Conservation (phyloP, 2,888 invertebrate species). For the Lochmaea capreae region DNA sequence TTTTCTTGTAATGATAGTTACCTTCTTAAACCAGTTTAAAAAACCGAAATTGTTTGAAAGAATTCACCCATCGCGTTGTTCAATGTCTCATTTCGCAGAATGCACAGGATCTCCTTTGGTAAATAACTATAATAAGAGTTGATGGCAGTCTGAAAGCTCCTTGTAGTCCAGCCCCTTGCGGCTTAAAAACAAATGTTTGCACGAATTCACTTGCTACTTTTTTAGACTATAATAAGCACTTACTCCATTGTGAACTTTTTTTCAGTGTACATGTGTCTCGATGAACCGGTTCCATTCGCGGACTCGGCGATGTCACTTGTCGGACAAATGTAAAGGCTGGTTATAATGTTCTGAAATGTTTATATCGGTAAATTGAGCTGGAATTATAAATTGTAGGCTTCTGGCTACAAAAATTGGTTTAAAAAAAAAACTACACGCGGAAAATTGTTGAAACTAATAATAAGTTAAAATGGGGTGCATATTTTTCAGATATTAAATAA, state of each 20-base stretch:
- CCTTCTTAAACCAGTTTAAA: constrained; percentile 3
- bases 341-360: constrained; percentile 13
- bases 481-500: neutral
- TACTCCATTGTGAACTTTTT: constrained; percentile 20
- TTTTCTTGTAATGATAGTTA: neutral
- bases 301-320: constrained; percentile 28
- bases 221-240: constrained; percentile 18
- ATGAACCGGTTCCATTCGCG: constrained; percentile 19
- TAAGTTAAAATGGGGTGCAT: no score
- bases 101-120: neutral
- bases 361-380: constrained; percentile 4
- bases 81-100: constrained; percentile 17
- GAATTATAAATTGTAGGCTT: neutral
- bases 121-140: constrained; percentile 12
- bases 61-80: constrained; percentile 6
- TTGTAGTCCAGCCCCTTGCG: constrained; percentile 7
- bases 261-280: constrained; percentile 17
- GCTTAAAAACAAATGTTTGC: constrained; percentile 13
- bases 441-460: neutral
- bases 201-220: constrained; percentile 15
- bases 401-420: neutral
- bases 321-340: constrained; percentile 22
- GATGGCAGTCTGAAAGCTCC: constrained; percentile 18
- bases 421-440: neutral
- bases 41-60: neutral